phyloP scores from a whole-genome alignment of 2,888 invertebrate genomes.

The Rhyacophila evoluta region DNA sequence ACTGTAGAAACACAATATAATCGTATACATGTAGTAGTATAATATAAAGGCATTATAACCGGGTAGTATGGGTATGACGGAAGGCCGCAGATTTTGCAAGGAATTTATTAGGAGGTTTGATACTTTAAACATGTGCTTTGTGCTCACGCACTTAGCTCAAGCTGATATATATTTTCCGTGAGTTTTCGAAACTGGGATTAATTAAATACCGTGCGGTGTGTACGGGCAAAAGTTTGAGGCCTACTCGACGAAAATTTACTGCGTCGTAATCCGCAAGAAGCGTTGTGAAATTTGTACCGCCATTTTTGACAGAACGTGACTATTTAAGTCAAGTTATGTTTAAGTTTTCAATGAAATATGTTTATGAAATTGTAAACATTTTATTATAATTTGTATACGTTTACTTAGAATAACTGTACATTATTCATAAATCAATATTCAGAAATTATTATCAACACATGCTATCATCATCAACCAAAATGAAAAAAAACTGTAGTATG shows the following conservation, averaged over 20 bases:
- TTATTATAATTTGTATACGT: too few relatives aligned
- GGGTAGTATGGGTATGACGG: not conserved
- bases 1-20: too few relatives aligned
- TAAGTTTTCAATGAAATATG: not conserved
- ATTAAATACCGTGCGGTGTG: conserved; percentile 23
- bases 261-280: conserved; percentile 9
- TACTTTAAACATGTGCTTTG: conserved; percentile 31
- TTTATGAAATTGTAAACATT: too few relatives aligned
- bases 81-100: conserved; percentile 20
- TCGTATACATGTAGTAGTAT: too few relatives aligned
- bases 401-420: too few relatives aligned
- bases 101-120: conserved; percentile 33
- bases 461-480: too few relatives aligned
- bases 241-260: not conserved
- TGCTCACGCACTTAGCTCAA: not conserved
- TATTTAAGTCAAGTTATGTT: not conserved
- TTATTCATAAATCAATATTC: too few relatives aligned
- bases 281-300: conserved; percentile 1
- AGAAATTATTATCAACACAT: too few relatives aligned
- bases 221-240: conserved; percentile 22
- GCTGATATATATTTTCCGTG: conserved; percentile 20
- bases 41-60: not conserved
- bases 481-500: too few relatives aligned
- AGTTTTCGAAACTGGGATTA: conserved; percentile 33
- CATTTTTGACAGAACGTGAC: not conserved